Percentiles rank a stretch among this genome's conserved stretches.
Evolutionary conservation across 2,113 vertebrate species (phyloP).

Genomic region (Leucoraja erinaceus): DNA sequence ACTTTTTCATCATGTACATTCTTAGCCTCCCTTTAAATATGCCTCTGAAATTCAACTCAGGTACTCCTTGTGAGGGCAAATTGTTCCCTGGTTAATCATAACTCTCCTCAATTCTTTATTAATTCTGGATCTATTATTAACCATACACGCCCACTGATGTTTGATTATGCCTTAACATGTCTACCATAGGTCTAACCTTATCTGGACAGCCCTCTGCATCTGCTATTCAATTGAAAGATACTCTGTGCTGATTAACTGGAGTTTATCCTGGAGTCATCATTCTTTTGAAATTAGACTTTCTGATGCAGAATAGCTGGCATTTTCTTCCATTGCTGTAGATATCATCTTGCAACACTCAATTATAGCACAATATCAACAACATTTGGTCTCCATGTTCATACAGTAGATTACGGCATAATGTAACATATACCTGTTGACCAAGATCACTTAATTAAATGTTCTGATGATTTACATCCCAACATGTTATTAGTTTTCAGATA

Average conservation of each 20-base stretch:
- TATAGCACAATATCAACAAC: background rate
- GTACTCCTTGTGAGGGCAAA: background rate
- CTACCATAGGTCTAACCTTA: background rate
- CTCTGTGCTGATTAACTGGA: background rate
- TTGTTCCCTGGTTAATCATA: background rate
- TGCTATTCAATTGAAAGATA: background rate
- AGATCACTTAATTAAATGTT: constrained; percentile 29
- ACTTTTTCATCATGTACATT: too few relatives aligned
- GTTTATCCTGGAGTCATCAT: background rate
- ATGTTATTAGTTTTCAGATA: constrained; percentile 17
- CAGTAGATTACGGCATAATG: background rate
- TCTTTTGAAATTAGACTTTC: background rate
- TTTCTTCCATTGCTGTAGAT: background rate
- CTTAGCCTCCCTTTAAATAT: too few relatives aligned
- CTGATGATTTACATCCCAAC: constrained; percentile 1
- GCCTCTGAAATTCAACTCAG: background rate
- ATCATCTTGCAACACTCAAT: background rate
- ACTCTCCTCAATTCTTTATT: background rate
- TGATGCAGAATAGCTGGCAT: background rate
- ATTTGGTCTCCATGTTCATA: constrained; percentile 7
- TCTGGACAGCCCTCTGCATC: background rate
- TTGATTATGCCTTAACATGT: background rate
- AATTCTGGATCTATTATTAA: background rate
- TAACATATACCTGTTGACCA: constrained; percentile 21
- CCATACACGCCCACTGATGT: too few relatives aligned